A percentile compares a stretch with the other conserved stretches of the same genome.
Conservation (phyloP, 2,888 invertebrate species). For the Tortrix viridana region DNA sequence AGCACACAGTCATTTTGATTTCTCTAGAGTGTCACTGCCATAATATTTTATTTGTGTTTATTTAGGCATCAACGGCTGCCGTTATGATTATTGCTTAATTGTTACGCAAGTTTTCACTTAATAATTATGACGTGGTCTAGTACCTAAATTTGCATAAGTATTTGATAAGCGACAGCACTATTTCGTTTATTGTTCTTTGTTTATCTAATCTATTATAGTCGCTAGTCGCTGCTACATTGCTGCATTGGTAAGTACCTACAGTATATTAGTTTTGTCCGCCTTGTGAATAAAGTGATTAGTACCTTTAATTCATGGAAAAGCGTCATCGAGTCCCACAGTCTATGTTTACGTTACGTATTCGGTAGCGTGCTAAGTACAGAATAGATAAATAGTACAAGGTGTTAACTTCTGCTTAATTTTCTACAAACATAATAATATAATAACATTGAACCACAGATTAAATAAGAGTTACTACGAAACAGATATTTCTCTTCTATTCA, state of each 20-base stretch:
- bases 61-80: slow-evolving; percentile 58
- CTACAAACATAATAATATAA: no score
- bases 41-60: slow-evolving; percentile 67
- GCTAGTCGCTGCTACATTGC: no score
- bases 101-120: slow-evolving; percentile 72
- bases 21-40: slow-evolving; percentile 79
- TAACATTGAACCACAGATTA: no score
- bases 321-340: not conserved
- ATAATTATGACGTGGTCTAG: slow-evolving; percentile 57
- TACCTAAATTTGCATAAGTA: slow-evolving; percentile 14
- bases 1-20: slow-evolving; percentile 79
- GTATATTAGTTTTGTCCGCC: no score
- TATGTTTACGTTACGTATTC: not conserved
- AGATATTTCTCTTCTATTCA: no score
- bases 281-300: no score
- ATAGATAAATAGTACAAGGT: no score
- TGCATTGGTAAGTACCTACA: no score
- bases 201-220: slow-evolving; percentile 1
- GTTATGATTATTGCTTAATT: slow-evolving; percentile 61
- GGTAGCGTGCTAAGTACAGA: no score
- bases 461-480: no score
- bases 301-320: not conserved
- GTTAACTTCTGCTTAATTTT: no score
- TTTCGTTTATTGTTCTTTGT: slow-evolving; percentile 7
- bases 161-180: not conserved